phyloP scores from a whole-genome alignment of 2,797 vertebrate species.

The Heliangelus exortis region DNA sequence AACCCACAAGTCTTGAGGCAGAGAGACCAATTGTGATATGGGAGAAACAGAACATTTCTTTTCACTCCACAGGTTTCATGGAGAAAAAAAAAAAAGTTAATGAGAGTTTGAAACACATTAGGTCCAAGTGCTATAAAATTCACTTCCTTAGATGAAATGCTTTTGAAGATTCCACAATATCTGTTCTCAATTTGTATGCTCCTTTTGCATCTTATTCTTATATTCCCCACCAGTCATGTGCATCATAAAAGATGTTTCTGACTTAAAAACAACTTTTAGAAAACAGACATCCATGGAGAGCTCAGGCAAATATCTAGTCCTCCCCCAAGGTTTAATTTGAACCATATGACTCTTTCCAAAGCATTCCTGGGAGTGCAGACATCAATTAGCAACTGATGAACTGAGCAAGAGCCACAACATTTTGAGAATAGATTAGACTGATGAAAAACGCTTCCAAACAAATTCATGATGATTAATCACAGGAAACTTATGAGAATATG shows the following conservation, averaged over 20 bases:
- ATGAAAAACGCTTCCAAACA: constrained; percentile 46
- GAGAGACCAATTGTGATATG: neutral
- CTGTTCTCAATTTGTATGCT: neutral
- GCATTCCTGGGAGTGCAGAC: neutral
- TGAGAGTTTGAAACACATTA: neutral
- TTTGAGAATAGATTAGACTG: constrained; percentile 39
- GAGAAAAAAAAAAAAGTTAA: neutral
- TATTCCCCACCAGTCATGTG: neutral
- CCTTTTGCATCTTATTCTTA: neutral
- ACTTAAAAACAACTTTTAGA: neutral
- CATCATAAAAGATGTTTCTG: neutral
- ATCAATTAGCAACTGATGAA: constrained; percentile 16
- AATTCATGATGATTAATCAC: constrained; percentile 57
- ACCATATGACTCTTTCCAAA: constrained; percentile 26
- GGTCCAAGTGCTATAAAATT: neutral
- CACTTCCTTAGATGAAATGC: neutral
- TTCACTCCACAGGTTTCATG: neutral
- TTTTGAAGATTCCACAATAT: neutral
- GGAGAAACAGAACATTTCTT: neutral
- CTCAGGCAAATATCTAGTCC: neutral
- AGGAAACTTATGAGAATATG: constrained; percentile 20
- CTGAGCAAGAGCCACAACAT: constrained; percentile 40
- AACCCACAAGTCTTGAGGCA: neutral
- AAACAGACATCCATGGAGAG: neutral
- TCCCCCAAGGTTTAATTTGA: constrained; percentile 1